Evolutionary conservation across 2,797 vertebrate species (phyloP), one percentile per base, ranked within the genome.

Genomic region (Xiphorhynchus erythropygius): DNA sequence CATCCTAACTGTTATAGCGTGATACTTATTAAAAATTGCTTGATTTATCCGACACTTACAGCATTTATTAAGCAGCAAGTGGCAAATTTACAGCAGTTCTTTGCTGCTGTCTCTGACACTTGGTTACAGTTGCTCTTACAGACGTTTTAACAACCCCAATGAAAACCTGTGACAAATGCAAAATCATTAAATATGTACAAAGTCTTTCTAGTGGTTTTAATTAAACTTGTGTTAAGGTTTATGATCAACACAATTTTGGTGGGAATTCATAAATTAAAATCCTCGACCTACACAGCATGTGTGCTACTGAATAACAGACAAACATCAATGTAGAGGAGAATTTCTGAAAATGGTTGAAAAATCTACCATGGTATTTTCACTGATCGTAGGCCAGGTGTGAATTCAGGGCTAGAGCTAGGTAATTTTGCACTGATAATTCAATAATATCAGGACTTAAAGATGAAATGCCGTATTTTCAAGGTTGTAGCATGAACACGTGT

Each of bases 301-400:
- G 32, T 92, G 44, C 32, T 86, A 19, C 73, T 89, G 69, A 65
- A 21, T 62, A 68, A 32, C 1, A 52, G 55, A 25, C 19, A 52
- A 53, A 41, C 1, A 0, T n/a, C 10, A 8, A 5, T 25, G 10
- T 11, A 55, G 56, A 22, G 11, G 8, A n/a, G 16, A 30, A 42
- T 16, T 50, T 70, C 12, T 60, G 41, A 53, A 91, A 71, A 67
- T 11, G 5, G 3, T 5, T 68, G 33, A 11, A 67, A 88, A 77
- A 50, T 56, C 33, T 53, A 2, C 25, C 1, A 0, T 32, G 18
- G 3, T 55, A 5, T 84, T 89, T 75, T 68, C 25, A 39, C 5
- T 63, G 27, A 25, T 75, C 16, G 3, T 35, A 32, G 49, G 33
- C 32, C 42, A 60, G 16, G 8, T 33, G 39, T 44, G 57, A 85